These are phyloP conservation scores for Plectus sambesii DNA, from an alignment of 1,140 invertebrate species.

Conservation along the genomic window DNA sequence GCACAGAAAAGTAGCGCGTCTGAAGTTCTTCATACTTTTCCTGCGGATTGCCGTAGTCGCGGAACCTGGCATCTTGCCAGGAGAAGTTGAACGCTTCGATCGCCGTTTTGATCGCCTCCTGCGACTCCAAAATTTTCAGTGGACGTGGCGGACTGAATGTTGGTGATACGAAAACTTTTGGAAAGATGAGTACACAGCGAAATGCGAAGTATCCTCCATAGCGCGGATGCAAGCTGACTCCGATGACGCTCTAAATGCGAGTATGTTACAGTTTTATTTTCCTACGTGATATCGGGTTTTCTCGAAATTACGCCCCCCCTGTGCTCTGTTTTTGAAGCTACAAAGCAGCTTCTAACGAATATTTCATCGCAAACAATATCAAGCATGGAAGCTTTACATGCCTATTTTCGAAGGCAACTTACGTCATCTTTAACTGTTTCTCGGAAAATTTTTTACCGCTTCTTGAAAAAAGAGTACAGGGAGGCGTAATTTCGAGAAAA, in stretches of 20 bases:
- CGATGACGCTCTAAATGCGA: constrained; percentile 27
- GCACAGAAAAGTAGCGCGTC: constrained; percentile 19
- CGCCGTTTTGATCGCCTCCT: constrained; percentile 6
- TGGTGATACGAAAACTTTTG: constrained; percentile 1
- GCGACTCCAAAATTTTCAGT: constrained; percentile 2
- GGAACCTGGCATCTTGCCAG: constrained; percentile 22
- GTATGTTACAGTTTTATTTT: neutral
- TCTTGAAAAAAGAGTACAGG: no score
- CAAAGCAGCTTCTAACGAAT: no score
- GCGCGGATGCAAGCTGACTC: constrained; percentile 24
- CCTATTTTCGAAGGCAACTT: no score
- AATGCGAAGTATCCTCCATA: constrained; percentile 32
- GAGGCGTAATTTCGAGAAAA: no score
- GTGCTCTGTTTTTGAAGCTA: no score
- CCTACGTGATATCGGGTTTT: constrained; percentile 5
- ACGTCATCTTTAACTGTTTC: no score
- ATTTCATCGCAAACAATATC: no score
- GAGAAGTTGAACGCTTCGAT: constrained; percentile 26
- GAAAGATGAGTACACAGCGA: constrained; percentile 25
- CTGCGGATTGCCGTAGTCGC: constrained; percentile 26
- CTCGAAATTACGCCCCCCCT: no score
- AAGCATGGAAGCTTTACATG: no score
- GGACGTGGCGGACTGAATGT: constrained; percentile 1
- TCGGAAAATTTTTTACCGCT: no score
- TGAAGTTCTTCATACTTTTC: constrained; percentile 21